Evolutionary conservation across 92 coral and sea anemone genomes (phyloP), one percentile per base, ranked within the genome.

Genomic region (Actinernus sp.): DNA sequence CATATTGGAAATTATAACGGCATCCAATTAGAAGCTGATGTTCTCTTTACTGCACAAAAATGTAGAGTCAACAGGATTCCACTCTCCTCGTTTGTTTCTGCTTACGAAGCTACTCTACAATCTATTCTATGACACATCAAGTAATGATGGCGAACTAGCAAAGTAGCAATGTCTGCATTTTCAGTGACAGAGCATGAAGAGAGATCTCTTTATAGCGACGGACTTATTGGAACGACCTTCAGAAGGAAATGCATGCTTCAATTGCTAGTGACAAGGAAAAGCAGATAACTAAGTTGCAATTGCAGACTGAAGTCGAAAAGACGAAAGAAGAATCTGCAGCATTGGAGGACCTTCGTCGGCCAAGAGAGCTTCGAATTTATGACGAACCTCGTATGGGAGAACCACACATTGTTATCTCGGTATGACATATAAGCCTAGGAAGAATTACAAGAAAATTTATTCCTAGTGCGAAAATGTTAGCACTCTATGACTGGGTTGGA

Each of bases 401-500:
- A 36, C 20, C 63, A 33, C 50, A 44, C 31, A 72, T 74, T 45
- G 57, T 64, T n/a, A 73, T 82, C 31, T 77, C 65, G 66, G 88
- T 82, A 13, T 34, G 88, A 31, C 82, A 82, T 58, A 13, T 65
- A 39, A 73, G 82, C 24, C 69, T 82, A 19, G 88, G 67, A 31
- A 46, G 17, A 56, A 73, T 82, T 20, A 56, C 41, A 53, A 51
- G 83, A 19, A 65, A 58, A 26, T 82, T 82, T 68, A 22, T 55
- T 55, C 7, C 69, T 48, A 49, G 6, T 56, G 76, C 57, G 25
- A 47, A 46, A 55, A 73, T 82, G 76, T 23, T 38, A 38, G 44
- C 70, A 13, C 82, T 82, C 17, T 73, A 82, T 49, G 82, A 73
- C 36, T 82, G 88, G 88, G 77, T 82, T 45, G 88, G 82, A 49